Evolutionary conservation across 2,888 invertebrate species (phyloP).

Genomic region (Nemoura dubitans): DNA sequence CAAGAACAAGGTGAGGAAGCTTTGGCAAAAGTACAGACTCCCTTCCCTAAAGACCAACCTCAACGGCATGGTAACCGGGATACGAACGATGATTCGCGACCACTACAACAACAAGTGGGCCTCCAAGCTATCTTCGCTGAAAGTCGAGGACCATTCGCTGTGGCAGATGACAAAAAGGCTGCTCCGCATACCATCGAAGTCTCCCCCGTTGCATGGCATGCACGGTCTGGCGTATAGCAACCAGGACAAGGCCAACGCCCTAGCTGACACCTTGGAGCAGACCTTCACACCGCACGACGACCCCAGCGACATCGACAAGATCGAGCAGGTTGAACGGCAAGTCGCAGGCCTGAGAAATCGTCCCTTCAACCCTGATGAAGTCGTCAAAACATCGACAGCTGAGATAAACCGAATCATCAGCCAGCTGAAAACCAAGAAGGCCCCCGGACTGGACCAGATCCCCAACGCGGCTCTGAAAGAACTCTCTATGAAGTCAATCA

Average conservation of each 20-base stretch:
- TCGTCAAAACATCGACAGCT: too few relatives aligned
- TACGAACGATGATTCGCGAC: neutral
- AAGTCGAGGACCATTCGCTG: neutral
- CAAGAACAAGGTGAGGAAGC: slow-evolving; percentile 14
- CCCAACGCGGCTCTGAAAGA: neutral
- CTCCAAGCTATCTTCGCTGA: neutral
- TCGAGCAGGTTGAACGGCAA: neutral
- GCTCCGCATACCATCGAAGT: neutral
- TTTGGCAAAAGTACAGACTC: neutral
- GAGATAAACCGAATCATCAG: too few relatives aligned
- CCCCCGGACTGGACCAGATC: neutral
- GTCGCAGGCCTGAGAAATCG: neutral
- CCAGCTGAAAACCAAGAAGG: neutral
- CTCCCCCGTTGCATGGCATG: neutral
- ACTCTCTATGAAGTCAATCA: neutral
- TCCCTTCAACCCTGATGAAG: too few relatives aligned
- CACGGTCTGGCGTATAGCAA: neutral
- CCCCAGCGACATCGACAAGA: neutral
- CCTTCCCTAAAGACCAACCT: neutral
- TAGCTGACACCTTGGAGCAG: neutral
- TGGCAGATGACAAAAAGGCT: neutral
- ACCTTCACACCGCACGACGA: neutral
- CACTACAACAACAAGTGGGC: neutral
- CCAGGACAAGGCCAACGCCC: neutral
- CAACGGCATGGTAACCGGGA: neutral